These are phyloP conservation scores for Exaiptasia diaphana DNA, from an alignment of 64 coral and sea anemone genomes.

Conservation along the genomic window DNA sequence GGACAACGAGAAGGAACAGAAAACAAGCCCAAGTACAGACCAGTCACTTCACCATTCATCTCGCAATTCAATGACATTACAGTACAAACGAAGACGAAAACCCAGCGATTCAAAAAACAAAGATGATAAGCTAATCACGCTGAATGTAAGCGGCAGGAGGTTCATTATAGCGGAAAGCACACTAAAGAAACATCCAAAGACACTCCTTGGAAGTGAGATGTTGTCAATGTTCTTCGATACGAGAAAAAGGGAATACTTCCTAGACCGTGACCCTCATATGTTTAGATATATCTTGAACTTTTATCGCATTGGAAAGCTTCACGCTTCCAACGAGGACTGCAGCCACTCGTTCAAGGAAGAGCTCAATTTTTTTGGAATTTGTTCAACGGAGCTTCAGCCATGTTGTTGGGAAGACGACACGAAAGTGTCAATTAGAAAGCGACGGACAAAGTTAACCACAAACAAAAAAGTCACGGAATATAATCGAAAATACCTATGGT, in stretches of 20 bases:
- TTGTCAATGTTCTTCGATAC: slow-evolving; percentile 42
- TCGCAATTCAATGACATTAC: slow-evolving; percentile 48
- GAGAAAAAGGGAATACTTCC: slow-evolving; percentile 57
- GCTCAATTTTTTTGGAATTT: slow-evolving; percentile 65
- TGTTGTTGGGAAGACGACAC: slow-evolving; percentile 55
- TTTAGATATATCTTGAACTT: slow-evolving; percentile 77
- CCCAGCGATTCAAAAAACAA: slow-evolving; percentile 14
- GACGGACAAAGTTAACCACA: background rate
- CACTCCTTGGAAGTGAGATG: slow-evolving; percentile 61
- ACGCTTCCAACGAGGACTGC: slow-evolving; percentile 55
- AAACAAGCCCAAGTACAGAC: too few relatives aligned
- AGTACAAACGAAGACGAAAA: slow-evolving; percentile 9
- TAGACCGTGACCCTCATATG: slow-evolving; percentile 71
- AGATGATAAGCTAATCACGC: slow-evolving; percentile 36
- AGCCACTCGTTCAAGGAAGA: slow-evolving; percentile 52
- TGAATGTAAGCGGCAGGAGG: slow-evolving; percentile 69
- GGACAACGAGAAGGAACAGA: too few relatives aligned
- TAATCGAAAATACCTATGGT: slow-evolving; percentile 43
- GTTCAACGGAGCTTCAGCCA: slow-evolving; percentile 9
- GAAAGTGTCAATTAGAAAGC: background rate
- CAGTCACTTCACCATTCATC: too few relatives aligned
- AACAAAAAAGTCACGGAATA: background rate
- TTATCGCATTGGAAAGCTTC: slow-evolving; percentile 62
- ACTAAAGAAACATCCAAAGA: slow-evolving; percentile 60
- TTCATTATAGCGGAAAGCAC: slow-evolving; percentile 67